Evolutionary conservation across 2,888 invertebrate species (phyloP).

Genomic region (Heteromurus nitidus): DNA sequence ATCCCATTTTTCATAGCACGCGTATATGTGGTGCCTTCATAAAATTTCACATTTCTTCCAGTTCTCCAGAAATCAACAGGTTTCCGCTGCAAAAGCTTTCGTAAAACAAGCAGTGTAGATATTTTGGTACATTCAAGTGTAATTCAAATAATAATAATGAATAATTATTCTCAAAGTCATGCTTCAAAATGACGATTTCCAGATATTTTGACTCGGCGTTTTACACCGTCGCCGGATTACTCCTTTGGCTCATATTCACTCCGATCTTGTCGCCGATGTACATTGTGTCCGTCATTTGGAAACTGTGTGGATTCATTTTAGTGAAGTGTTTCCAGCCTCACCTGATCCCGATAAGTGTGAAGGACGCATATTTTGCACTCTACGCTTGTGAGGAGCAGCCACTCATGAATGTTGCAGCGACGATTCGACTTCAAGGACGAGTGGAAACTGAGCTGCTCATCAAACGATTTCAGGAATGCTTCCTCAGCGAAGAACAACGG

Average conservation of each 20-base stretch:
- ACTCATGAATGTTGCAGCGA: conserved; percentile 36
- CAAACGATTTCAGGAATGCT: conserved; percentile 39
- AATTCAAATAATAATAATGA: no score
- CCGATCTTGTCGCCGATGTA: not conserved
- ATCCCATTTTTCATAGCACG: no score
- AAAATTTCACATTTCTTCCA: no score
- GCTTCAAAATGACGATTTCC: conserved; percentile 11
- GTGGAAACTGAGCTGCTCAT: conserved; percentile 36
- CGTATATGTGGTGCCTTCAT: no score
- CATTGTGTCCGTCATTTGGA: not conserved
- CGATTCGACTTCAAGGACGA: conserved; percentile 27
- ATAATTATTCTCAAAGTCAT: conserved; percentile 3
- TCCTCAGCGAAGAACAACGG: not conserved
- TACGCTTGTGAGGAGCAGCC: conserved; percentile 42
- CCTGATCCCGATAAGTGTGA: conserved; percentile 16
- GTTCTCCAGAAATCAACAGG: not conserved
- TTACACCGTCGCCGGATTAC: conserved; percentile 5
- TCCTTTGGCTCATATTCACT: conserved; percentile 15
- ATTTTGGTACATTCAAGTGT: no score
- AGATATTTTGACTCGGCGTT: not conserved
- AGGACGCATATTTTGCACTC: conserved; percentile 41
- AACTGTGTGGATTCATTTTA: not conserved
- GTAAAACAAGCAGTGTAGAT: not conserved
- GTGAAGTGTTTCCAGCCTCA: conserved; percentile 22
- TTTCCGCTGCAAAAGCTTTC: not conserved